These are phyloP conservation scores for Sminthopsis crassicaudata DNA, from an alignment of 2,113 vertebrate species.

Conservation along the genomic window DNA sequence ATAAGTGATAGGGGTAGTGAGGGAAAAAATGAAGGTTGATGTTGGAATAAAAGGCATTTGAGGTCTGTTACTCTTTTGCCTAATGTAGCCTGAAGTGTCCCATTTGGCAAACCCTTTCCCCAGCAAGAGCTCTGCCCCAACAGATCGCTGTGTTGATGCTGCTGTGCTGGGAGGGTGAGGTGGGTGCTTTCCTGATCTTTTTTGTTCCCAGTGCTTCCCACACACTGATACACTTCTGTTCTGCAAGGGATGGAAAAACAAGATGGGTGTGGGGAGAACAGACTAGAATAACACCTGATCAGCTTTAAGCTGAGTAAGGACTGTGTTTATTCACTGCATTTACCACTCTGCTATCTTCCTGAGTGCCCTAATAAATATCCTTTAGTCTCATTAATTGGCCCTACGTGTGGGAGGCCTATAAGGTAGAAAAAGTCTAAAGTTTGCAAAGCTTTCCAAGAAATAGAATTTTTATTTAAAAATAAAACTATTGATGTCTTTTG, in stretches of 20 bases:
- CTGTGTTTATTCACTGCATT: neutral
- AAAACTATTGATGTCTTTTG: neutral
- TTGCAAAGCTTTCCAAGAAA: neutral
- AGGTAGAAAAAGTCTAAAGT: neutral
- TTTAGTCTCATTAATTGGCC: neutral
- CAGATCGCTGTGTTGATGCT: neutral
- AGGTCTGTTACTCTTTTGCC: neutral
- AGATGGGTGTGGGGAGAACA: neutral
- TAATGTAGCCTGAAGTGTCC: neutral
- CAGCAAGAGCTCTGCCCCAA: neutral
- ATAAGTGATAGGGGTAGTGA: neutral
- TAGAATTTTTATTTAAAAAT: neutral
- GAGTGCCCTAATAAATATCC: neutral
- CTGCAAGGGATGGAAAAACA: neutral
- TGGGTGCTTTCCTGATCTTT: neutral
- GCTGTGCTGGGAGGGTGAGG: neutral
- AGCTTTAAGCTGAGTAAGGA: constrained; percentile 1
- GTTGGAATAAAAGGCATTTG: neutral
- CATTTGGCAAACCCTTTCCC: neutral
- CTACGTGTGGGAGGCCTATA: neutral
- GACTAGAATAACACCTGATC: neutral
- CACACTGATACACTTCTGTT: neutral
- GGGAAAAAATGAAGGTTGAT: neutral
- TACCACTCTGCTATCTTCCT: neutral
- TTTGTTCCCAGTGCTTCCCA: neutral